phyloP scores from a whole-genome alignment of 1,140 invertebrate species.

The Ips typographus region DNA sequence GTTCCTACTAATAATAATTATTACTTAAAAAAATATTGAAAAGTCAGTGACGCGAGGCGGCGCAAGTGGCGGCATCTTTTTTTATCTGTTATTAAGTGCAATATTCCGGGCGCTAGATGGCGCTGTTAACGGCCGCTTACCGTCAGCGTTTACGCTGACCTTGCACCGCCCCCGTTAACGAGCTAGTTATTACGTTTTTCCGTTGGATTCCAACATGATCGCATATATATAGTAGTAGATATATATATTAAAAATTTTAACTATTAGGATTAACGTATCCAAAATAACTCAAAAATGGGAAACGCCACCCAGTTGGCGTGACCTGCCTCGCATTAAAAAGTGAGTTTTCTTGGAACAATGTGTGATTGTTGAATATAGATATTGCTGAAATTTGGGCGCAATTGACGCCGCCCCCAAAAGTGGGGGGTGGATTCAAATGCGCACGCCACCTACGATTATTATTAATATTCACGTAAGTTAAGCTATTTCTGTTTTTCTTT shows the following conservation, averaged over 20 bases:
- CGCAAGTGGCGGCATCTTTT: not conserved
- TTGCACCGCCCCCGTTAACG: conserved; percentile 3
- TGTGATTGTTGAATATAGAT: conserved; percentile 62
- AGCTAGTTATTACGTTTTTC: conserved; percentile 53
- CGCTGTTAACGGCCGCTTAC: not conserved
- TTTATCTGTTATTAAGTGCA: conserved; percentile 28
- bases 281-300: conserved; percentile 70
- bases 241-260: conserved; percentile 55
- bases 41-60: conserved; percentile 43
- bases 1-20: conserved; percentile 58
- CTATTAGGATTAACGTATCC: conserved; percentile 63
- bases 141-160: not conserved
- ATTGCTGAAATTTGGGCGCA: conserved; percentile 13
- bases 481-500: not conserved
- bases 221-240: conserved; percentile 54
- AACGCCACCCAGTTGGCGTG: conserved; percentile 57
- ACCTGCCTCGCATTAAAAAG: conserved; percentile 66
- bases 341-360: conserved; percentile 71
- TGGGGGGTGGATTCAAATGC: not conserved
- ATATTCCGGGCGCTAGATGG: conserved; percentile 10
- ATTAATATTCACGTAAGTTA: conserved; percentile 53
- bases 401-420: not conserved
- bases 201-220: conserved; percentile 52
- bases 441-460: conserved; percentile 48
- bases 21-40: conserved; percentile 46